Evolutionary conservation across 1,140 invertebrate species (phyloP), one percentile per base, ranked within the genome.

Genomic region (Drosophila kikkawai): DNA sequence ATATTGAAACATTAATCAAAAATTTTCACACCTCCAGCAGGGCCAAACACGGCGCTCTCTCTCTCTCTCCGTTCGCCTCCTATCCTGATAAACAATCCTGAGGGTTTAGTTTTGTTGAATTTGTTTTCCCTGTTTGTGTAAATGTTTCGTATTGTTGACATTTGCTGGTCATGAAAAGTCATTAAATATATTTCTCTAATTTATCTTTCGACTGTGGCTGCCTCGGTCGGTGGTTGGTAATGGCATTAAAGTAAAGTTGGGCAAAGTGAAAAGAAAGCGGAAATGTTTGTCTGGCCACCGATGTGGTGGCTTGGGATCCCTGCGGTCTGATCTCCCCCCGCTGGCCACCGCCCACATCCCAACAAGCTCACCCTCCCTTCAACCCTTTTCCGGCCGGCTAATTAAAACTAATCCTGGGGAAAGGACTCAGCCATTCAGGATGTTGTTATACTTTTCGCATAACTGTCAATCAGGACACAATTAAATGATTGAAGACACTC

Each of bases 151-250:
- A 85, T 88, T 90, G 85, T 88, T 88, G 84, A 88, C 84, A 88
- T 79, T 88, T 88, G 84, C 84, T 90, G 84, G 84, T 88, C 84
- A 85, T 88, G 84, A 88, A 88, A 90, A 88, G 85, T 88, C 85
- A 88, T 88, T 88, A 90, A 88, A 90, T 90, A 90, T 88, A 88
- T 81, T 88, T 90, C 85, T 90, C 85, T 90, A 88, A 88, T 88
- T 88, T 88, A 88, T 88, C 84, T 88, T 79, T 53, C 64, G 71
- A 69, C 75, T 77, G 68, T 88, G 82, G 82, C 82, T 85, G 82
- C 71, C 34, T 87, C 60, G 75, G 48, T 73, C 69, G 65, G 67
- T 26, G 64, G 67, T 67, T 63, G 66, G 82, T 86, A 86, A 86
- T 82, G 80, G 71, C 84, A 86, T 86, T 86, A 82, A 66, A 85